Evolutionary conservation across 2,888 invertebrate genomes (phyloP), one percentile per base, ranked within the genome.

Genomic region (Griposia aprilina): DNA sequence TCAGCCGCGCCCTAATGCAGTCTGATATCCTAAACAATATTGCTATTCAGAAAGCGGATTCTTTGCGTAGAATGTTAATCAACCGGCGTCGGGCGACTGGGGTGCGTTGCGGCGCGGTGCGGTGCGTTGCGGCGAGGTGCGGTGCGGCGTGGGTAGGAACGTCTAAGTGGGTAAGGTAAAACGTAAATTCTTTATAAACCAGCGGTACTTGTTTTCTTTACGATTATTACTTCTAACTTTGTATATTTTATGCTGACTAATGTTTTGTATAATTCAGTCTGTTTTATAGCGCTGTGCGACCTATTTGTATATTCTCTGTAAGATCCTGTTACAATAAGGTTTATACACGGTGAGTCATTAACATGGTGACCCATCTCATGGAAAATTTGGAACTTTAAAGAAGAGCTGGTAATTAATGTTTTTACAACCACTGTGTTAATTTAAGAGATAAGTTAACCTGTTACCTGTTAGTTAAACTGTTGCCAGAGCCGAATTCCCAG

Each of bases 181-280:
- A 72, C 74, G 62, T 80, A 74, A 60, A 80, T 83, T 72, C 60
- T 83, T 83, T 74, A 83, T 72, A 69, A 83, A 74, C 60, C 62
- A 52, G 83, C 74, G 80, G 76, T 65, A 66, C 55, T 77, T 71
- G 68, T 83, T 60, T 71, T 68, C 70, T 74, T 83, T 80, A 80
- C 55, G 74, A 74, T 83, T 74, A 76, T 80, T 83, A 74, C 76
- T 45, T 83, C 11, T n/a, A 26, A 72, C 79, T 75, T 72, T 50
- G 62, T 67, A n/a, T 60, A 63, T 59, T 67, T 75, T 71, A 59
- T 83, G 30, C 55, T 48, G 50, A 63, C 30, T 41, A 78, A 65
- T 74, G 55, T 72, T 81, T 62, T 62, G 74, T 60, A 41, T 74
- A 45, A 73, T 73, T 36, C 36, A 59, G 52, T 30, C 20, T 60